Evolutionary conservation across 2,113 vertebrate species (phyloP), one percentile per base, ranked within the genome.

Genomic region (Eira barbara): DNA sequence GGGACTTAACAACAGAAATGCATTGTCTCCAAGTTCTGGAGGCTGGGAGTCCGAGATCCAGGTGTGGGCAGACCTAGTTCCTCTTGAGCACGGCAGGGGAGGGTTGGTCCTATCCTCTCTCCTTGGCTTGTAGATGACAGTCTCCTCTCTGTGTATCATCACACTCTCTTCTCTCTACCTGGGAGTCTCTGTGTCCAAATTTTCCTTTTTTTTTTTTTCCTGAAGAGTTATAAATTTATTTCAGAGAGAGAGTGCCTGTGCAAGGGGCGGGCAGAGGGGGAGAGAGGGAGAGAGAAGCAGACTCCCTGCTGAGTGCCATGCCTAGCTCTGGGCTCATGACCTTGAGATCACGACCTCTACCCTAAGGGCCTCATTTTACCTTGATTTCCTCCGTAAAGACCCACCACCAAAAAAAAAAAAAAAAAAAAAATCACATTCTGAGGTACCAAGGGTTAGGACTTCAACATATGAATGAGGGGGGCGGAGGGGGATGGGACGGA

Each of bases 11-110:
- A 9, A 15, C 15, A 39, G 15, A 39, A 8, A 36, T 31, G 23
- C 12, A 7, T 9, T 31, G 52, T 45, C 52, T 31, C 18, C 27
- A 15, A 8, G 23, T 9, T 65, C 1, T 0, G 0, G 49, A 89
- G 36, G 18, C 20, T 74, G 36, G 36, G n/a, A 45, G 39, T 76
- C 73, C 0, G 23, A 74, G 39, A 74, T 15, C 8, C 20, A 59
- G 69, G 12, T 1, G 0, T 39, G 45, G 27, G 15, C 29, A 34
- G 29, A 29, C 45, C 27, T 79, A 47, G 27, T 34, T 79, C 42
- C 29, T 27, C 29, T 25, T 31, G 74, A 88, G 34, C 17, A 4
- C 6, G 5, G 49, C 15, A 36, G 25, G n/a, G 49, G n/a, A 71
- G 18, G 49, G 27, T 45, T 9, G 10, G 34, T 12, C 7, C 23